Percentiles rank a stretch among this genome's conserved stretches.
Conservation (phyloP, 2,113 vertebrate species). For the Pseudorectes ferrugineus region DNA sequence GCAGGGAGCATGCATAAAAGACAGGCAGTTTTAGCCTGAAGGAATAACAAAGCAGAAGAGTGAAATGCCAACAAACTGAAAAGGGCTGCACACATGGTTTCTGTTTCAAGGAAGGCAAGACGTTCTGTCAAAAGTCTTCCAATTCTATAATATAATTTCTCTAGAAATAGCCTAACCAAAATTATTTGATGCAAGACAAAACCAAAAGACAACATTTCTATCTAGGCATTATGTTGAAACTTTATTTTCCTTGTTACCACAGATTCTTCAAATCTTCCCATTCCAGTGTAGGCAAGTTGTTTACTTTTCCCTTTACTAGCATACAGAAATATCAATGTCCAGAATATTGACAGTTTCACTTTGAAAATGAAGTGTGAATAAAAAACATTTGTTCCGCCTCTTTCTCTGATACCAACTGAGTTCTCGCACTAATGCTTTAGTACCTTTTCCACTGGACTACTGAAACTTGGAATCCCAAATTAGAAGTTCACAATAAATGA, state of each 20-base stretch:
- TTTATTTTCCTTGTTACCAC: not conserved
- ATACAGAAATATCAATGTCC: not conserved
- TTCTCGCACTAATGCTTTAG: not conserved
- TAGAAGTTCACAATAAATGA: not conserved
- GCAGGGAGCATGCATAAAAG: not conserved
- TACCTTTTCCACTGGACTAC: not conserved
- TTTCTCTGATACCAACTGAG: not conserved
- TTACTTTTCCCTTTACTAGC: not conserved
- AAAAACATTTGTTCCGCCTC: not conserved
- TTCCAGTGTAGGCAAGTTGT: not conserved
- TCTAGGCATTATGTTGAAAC: not conserved
- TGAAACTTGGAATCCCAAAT: not conserved
- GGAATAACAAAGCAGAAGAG: not conserved
- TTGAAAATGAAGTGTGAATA: not conserved
- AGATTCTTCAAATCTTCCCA: not conserved
- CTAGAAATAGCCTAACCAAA: not conserved
- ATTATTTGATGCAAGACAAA: not conserved
- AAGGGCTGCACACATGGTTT: fast-evolving
- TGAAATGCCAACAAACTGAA: not conserved
- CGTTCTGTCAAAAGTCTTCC: not conserved
- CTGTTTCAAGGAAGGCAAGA: not conserved
- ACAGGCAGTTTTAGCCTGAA: not conserved
- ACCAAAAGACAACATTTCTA: not conserved
- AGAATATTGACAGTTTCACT: not conserved
- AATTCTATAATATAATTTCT: not conserved